Conservation (phyloP, 2,888 invertebrate species). For the Sarcophaga variegata region DNA sequence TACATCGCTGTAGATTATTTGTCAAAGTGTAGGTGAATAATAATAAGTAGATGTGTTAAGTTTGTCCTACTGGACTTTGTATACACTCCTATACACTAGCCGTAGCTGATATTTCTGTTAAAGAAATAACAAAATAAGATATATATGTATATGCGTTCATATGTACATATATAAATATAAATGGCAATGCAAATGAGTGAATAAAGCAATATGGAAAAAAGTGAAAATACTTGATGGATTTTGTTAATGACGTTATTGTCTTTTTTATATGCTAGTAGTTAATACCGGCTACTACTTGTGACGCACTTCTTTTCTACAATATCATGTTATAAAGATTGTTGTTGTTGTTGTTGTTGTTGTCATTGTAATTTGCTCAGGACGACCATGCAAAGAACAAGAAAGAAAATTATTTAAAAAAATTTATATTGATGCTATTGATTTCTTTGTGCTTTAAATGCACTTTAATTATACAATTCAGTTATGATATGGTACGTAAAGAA, state of each 20-base stretch:
- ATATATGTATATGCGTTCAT: too few relatives aligned
- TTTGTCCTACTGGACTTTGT: conserved; percentile 30
- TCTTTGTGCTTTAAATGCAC: conserved; percentile 6
- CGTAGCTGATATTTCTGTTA: neutral
- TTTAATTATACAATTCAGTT: too few relatives aligned
- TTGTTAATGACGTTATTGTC: conserved; percentile 29
- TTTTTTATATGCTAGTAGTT: neutral
- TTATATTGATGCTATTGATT: neutral
- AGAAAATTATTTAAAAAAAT: neutral
- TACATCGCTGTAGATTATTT: too few relatives aligned
- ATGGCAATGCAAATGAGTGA: neutral
- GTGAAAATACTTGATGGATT: neutral
- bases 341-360: neutral
- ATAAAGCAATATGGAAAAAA: neutral
- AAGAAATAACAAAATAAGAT: neutral
- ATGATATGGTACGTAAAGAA: too few relatives aligned
- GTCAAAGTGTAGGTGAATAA: neutral
- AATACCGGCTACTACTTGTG: conserved; percentile 14
- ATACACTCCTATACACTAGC: neutral
- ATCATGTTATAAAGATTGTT: neutral
- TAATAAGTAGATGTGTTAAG: neutral
- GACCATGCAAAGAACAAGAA: too few relatives aligned
- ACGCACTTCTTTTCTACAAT: neutral
- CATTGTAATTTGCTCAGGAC: neutral
- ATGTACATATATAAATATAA: neutral